A percentile compares a stretch with the other conserved stretches of the same genome.
phyloP scores from a whole-genome alignment of 2,888 invertebrate genomes.

The Lamellibrachia columna region DNA sequence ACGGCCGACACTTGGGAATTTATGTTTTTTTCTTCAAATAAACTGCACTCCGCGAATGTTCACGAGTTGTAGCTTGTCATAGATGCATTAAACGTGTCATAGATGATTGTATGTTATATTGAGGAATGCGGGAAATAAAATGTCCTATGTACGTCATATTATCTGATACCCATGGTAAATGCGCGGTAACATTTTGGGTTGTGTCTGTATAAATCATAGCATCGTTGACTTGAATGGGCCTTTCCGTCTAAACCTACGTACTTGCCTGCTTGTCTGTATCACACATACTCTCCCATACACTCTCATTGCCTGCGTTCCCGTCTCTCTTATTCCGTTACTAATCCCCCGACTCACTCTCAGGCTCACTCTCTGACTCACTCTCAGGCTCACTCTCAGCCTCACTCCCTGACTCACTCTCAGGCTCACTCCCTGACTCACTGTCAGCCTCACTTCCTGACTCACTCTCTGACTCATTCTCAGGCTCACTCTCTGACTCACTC shows the following conservation, averaged over 20 bases:
- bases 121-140: not conserved
- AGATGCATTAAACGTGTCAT: no score
- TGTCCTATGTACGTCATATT: not conserved
- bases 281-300: no score
- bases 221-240: not conserved
- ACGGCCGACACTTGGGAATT: no score
- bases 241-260: not conserved
- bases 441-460: not conserved
- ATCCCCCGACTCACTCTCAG: not conserved
- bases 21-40: no score
- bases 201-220: not conserved
- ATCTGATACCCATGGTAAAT: not conserved
- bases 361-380: not conserved
- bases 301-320: no score
- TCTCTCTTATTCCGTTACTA: no score
- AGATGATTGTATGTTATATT: not conserved
- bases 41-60: no score
- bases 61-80: no score
- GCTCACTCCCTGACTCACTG: not conserved
- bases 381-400: not conserved
- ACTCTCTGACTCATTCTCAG: not conserved
- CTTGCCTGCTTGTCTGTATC: not conserved
- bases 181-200: not conserved
- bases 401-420: not conserved
- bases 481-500: not conserved